A percentile compares a stretch with the other conserved stretches of the same genome.
phyloP scores from a whole-genome alignment of 2,113 vertebrate species.

The Eptesicus fuscus region DNA sequence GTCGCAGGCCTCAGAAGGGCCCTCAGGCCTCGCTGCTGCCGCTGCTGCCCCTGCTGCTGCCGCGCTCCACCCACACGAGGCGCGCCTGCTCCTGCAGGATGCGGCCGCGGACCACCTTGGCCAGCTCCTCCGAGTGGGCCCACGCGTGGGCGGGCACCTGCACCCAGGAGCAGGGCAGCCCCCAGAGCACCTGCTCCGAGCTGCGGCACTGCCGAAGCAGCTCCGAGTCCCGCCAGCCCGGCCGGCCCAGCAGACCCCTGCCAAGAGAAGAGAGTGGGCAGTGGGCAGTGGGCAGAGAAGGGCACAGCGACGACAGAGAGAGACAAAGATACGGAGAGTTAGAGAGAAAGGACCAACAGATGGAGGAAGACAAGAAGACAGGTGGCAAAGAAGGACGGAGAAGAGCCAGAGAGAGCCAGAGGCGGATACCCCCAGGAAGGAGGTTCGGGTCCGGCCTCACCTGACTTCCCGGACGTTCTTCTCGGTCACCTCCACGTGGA shows the following conservation, averaged over 20 bases:
- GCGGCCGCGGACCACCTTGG: constrained; percentile 80
- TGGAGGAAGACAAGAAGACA: neutral
- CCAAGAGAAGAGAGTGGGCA: accelerated
- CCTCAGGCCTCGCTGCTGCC: constrained; percentile 67
- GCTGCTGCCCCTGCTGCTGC: accelerated
- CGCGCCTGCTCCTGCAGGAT: constrained; percentile 84
- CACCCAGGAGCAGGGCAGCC: constrained; percentile 80
- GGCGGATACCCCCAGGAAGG: neutral
- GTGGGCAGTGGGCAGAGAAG: neutral
- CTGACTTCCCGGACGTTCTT: constrained; percentile 84
- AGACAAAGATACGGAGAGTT: neutral
- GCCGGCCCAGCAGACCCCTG: constrained; percentile 81
- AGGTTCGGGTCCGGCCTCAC: constrained; percentile 43
- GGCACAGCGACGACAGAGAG: neutral
- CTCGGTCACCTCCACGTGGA: constrained; percentile 84
- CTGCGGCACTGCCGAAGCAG: constrained; percentile 78
- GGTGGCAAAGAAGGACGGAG: neutral
- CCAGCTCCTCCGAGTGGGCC: constrained; percentile 76
- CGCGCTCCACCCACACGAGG: constrained; percentile 80
- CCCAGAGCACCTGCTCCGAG: constrained; percentile 71
- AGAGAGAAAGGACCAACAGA: accelerated
- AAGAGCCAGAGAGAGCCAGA: no score
- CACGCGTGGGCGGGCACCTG: constrained; percentile 73
- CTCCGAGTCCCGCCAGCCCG: constrained; percentile 76
- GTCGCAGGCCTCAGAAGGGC: accelerated